Conservation (phyloP, 37 sponge, comb jelly and placozoan species). For the Halisarca cf. caerulea region DNA sequence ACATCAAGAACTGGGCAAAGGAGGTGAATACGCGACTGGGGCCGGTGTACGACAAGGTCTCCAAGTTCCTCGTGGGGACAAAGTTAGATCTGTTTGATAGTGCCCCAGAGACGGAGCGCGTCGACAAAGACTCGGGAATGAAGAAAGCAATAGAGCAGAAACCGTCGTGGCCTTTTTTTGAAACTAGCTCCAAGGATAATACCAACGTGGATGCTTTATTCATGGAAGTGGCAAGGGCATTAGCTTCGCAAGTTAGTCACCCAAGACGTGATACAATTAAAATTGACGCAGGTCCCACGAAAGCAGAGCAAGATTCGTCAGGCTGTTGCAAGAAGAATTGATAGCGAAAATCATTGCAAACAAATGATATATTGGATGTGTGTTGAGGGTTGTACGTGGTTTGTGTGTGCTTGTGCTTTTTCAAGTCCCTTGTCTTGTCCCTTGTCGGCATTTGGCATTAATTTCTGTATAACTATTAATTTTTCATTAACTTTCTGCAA, state of each 20-base stretch:
- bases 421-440: no score
- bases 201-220: neutral
- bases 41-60: neutral
- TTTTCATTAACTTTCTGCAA: no score
- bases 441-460: no score
- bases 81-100: neutral
- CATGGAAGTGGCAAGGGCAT: neutral
- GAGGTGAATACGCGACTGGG: neutral
- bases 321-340: slow-evolving; percentile 11
- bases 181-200: neutral
- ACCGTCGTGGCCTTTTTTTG: neutral
- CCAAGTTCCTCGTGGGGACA: neutral
- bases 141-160: neutral
- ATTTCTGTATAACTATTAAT: no score
- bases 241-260: neutral
- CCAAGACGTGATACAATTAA: neutral
- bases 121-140: neutral
- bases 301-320: neutral
- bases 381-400: no score
- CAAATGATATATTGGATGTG: no score
- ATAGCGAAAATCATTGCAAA: no score
- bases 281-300: neutral
- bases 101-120: neutral
- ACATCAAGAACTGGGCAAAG: neutral
- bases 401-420: no score